Percentiles rank a stretch among this genome's conserved stretches.
phyloP scores from a whole-genome alignment of 2,113 vertebrate genomes.

The Craseonycteris thonglongyai region DNA sequence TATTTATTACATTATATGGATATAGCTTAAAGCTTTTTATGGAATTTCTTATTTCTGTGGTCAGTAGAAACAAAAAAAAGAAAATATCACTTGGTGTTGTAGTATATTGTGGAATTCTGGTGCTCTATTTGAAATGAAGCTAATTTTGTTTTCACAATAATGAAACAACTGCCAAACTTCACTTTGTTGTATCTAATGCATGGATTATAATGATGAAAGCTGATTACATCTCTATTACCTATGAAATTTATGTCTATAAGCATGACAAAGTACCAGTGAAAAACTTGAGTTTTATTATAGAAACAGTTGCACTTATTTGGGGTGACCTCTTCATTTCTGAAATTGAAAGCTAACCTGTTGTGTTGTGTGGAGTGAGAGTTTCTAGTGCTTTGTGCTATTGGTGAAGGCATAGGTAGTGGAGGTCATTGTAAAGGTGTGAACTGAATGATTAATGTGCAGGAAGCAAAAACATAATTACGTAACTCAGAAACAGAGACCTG shows the following conservation, averaged over 20 bases:
- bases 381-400: neutral
- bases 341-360: neutral
- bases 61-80: slow-evolving; percentile 42
- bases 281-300: neutral
- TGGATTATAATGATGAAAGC: neutral
- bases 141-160: neutral
- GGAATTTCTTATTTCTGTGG: slow-evolving; percentile 49
- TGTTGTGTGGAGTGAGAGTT: neutral
- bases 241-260: neutral
- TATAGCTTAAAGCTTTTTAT: neutral
- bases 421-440: neutral
- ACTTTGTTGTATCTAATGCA: neutral
- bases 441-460: neutral
- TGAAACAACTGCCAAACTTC: slow-evolving; percentile 8
- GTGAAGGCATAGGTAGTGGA: neutral
- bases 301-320: neutral
- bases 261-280: neutral
- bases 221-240: neutral
- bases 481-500: neutral
- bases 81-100: slow-evolving; percentile 37
- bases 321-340: neutral
- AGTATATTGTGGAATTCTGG: slow-evolving; percentile 21
- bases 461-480: neutral
- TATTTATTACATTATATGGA: too few relatives aligned
- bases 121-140: slow-evolving; percentile 41